These are phyloP conservation scores for Osedax fenrisi DNA, from an alignment of 2,888 invertebrate species.

Conservation along the genomic window DNA sequence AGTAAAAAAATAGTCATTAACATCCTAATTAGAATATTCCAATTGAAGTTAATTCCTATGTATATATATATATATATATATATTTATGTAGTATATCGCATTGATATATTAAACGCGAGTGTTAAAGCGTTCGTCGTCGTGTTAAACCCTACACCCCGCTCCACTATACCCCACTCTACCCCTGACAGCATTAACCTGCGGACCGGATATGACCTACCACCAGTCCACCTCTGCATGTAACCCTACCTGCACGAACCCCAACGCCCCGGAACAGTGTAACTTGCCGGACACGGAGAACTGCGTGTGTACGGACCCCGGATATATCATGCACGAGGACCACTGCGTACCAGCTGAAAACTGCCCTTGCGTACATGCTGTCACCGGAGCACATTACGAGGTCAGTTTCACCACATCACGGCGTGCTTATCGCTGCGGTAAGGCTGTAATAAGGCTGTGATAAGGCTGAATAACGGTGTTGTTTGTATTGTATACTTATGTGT, in stretches of 20 bases:
- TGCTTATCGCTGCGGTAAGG: not conserved
- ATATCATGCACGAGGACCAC: not conserved
- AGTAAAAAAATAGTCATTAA: too few species aligned
- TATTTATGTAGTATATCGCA: too few species aligned
- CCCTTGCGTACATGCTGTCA: not conserved
- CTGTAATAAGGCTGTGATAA: too few species aligned
- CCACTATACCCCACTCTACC: too few species aligned
- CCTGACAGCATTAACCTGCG: not conserved
- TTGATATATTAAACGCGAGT: too few species aligned
- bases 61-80: too few species aligned
- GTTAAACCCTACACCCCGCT: too few species aligned
- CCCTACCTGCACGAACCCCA: conserved; percentile 11
- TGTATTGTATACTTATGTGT: not conserved
- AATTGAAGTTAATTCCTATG: too few species aligned
- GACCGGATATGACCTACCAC: not conserved
- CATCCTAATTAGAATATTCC: too few species aligned
- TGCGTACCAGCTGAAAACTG: conserved; percentile 1
- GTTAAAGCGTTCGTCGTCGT: too few species aligned
- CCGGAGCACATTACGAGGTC: not conserved
- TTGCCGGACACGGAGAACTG: conserved; percentile 14
- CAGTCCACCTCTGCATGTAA: not conserved
- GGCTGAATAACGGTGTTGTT: not conserved
- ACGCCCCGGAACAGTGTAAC: conserved; percentile 15
- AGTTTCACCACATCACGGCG: not conserved
- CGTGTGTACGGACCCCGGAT: not conserved